Base-by-base conservation (phyloP, 2,888 invertebrate genomes). In the Idaea dimidiata region DNA sequence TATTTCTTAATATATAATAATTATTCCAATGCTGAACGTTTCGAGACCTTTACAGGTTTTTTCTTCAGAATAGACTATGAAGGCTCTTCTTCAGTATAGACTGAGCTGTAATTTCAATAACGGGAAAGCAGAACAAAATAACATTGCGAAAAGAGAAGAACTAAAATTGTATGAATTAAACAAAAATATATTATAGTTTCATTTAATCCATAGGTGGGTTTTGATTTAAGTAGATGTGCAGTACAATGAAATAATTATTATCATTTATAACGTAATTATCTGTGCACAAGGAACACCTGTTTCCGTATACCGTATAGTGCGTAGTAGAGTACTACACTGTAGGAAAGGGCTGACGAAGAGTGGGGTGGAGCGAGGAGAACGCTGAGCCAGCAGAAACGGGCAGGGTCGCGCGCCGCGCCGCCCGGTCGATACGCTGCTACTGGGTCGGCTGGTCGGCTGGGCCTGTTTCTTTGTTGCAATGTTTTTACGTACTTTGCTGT, bases 321-420 rank as follows among this genome's bases (percentile, higher is more conserved):
- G 43, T 8, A 43, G 43, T 43, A 43, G 43, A 43, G 43, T 7
- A 43, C 10, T 14, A 14, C 10, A 32, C 7, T 8, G 43, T 54
- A 16, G 17, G 54, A 54, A 56, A 56, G 56, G 18, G 56, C 56
- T 56, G 17, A 16, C 7, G 56, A 1, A 56, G 17, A 67, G 66
- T 62, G 70, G 60, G 66, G 66, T 56, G 58, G 54, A 55, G 54
- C 57, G 64, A 55, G 65, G 58, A 67, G 71, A 63, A 31, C 57
- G 74, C 78, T 75, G 76, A 72, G 73, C 68, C 71, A 75, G 76
- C 77, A 72, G 61, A 64, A 65, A 62, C 69, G 62, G 64, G 68
- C 72, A 69, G 74, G 72, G 72, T 71, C 73, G 72, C 72, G 72
- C 72, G 71, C n/a, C n/a, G n/a, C n/a, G n/a, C n/a, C n/a, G n/a